Percentiles rank a stretch among this genome's conserved stretches.
phyloP scores from a whole-genome alignment of 2,113 vertebrate species.

The Myodes glareolus region DNA sequence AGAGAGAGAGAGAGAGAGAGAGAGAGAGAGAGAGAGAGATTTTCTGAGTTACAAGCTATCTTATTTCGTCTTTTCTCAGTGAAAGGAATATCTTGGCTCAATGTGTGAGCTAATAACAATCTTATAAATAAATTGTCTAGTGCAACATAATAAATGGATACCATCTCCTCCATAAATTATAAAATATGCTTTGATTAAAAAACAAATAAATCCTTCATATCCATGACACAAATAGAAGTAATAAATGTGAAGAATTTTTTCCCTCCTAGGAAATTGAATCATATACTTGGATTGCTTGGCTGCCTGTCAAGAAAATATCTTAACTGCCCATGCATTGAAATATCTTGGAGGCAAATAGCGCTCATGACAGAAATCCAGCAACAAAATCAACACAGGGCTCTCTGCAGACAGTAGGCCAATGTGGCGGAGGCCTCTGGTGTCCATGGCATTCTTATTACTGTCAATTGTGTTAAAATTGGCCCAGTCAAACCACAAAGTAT shows the following conservation, averaged over 20 bases:
- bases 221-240: constrained; percentile 51
- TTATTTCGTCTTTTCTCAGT: constrained; percentile 12
- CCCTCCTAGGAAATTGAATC: constrained; percentile 24
- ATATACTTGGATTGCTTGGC: not conserved
- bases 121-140: constrained; percentile 13
- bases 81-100: not conserved
- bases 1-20: too few relatives aligned
- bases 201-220: constrained; percentile 54
- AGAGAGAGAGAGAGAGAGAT: not conserved
- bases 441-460: not conserved
- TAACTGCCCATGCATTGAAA: constrained; percentile 9
- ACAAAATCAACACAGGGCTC: not conserved
- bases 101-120: not conserved
- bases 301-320: constrained; percentile 52
- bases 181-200: constrained; percentile 52
- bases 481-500: not conserved
- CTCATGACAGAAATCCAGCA: not conserved
- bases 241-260: constrained; percentile 17
- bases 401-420: not conserved
- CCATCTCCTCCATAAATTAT: not conserved
- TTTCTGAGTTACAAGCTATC: not conserved
- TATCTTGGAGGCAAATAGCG: not conserved
- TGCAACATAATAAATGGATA: not conserved
- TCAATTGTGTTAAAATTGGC: not conserved
- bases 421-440: not conserved